A percentile compares a stretch with the other conserved stretches of the same genome.
These are phyloP conservation scores for Rhabdomys pumilio DNA, from an alignment of 2,797 vertebrate genomes.

Conservation along the genomic window DNA sequence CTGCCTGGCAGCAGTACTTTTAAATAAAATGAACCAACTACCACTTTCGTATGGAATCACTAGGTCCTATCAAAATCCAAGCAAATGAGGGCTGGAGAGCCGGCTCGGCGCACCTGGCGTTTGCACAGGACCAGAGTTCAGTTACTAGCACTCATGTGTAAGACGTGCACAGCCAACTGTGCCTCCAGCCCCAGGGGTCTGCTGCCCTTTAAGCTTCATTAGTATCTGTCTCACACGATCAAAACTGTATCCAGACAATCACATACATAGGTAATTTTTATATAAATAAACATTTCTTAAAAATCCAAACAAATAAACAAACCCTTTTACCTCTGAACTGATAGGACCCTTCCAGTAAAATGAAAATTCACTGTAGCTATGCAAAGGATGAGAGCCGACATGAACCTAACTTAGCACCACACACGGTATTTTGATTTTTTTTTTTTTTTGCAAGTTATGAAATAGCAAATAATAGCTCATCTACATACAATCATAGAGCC, in stretches of 20 bases:
- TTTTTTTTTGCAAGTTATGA: conserved; percentile 13
- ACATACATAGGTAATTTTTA: neutral
- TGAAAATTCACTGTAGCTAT: neutral
- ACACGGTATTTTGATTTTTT: neutral
- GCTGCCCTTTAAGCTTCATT: neutral
- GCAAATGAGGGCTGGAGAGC: neutral
- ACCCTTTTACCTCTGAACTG: neutral
- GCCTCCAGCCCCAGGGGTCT: neutral
- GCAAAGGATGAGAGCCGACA: conserved; percentile 37
- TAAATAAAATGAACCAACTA: conserved; percentile 35
- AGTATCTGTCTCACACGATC: neutral
- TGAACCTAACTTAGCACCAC: conserved; percentile 25
- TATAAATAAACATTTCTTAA: neutral
- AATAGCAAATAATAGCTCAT: conserved; percentile 1
- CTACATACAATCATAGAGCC: neutral
- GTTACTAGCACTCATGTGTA: no score
- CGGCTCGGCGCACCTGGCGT: neutral
- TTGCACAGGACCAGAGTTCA: neutral
- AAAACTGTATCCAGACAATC: neutral
- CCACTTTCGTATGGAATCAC: neutral
- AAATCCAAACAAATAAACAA: conserved; percentile 11
- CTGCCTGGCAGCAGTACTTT: neutral
- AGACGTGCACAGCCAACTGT: neutral
- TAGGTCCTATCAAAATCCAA: neutral
- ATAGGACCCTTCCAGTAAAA: conserved; percentile 34